Evolutionary conservation across 2,113 vertebrate genomes (phyloP).

Genomic region (Sphaerodactylus townsendi): DNA sequence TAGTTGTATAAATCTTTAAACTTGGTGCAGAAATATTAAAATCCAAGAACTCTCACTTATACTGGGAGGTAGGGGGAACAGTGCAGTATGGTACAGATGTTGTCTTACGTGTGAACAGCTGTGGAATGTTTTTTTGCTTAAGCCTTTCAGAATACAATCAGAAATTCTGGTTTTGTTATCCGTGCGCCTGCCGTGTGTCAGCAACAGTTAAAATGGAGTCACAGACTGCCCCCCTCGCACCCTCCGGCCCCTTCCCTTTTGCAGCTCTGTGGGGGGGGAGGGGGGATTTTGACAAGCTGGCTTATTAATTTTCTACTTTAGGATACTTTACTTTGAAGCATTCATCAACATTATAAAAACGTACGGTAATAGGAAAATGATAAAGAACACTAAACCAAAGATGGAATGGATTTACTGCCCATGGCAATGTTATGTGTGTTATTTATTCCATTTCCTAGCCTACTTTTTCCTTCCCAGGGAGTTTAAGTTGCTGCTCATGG

Average conservation of each 20-base stretch:
- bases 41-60: neutral
- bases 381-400: neutral
- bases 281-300: neutral
- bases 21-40: slow-evolving; percentile 6
- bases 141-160: neutral
- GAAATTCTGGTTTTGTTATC: neutral
- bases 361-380: slow-evolving; percentile 15
- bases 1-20: slow-evolving; percentile 19
- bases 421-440: neutral
- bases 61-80: neutral
- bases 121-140: neutral
- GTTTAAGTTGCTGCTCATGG: no score
- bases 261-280: no score
- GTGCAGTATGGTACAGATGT: neutral
- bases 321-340: neutral
- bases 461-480: no score
- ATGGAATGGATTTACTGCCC: neutral
- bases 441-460: no score
- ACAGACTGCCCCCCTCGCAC: no score
- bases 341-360: neutral
- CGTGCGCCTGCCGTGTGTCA: neutral
- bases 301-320: neutral
- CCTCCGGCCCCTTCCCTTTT: neutral
- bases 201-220: neutral
- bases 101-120: neutral